A percentile compares a stretch with the other conserved stretches of the same genome.
Conservation (phyloP, 2,113 vertebrate genomes). For the Brachyistius frenatus region DNA sequence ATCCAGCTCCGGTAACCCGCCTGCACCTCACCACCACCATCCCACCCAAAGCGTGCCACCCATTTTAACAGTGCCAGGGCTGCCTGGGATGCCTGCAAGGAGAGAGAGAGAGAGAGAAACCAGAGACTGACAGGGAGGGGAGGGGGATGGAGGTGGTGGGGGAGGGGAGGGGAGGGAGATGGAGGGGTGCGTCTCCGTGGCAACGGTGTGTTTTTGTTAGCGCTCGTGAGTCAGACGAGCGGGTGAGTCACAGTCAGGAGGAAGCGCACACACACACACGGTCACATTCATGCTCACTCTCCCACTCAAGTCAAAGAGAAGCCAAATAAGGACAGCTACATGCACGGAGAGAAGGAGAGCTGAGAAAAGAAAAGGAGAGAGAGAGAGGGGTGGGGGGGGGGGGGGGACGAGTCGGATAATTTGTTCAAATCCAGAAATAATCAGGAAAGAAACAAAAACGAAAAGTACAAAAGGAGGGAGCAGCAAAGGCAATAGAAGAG, state of each 20-base stretch:
- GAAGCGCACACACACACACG: conserved; percentile 78
- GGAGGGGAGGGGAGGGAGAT: conserved; percentile 17
- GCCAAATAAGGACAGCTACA: conserved; percentile 87
- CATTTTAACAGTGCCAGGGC: conserved; percentile 58
- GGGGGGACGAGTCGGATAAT: conserved; percentile 16
- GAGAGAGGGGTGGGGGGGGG: neutral
- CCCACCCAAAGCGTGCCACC: conserved; percentile 59
- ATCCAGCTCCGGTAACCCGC: conserved; percentile 3
- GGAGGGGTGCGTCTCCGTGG: conserved; percentile 71
- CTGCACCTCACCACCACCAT: conserved; percentile 18
- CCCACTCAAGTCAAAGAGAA: conserved; percentile 72
- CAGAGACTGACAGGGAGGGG: conserved; percentile 47
- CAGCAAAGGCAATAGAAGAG: neutral
- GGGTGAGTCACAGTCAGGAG: conserved; percentile 87
- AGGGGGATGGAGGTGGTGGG: conserved; percentile 3
- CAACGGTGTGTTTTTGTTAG: conserved; percentile 86
- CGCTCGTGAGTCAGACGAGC: conserved; percentile 84
- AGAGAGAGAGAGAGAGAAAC: conserved; percentile 39
- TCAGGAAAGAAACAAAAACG: conserved; percentile 12
- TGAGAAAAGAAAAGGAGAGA: conserved; percentile 23
- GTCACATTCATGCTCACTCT: conserved; percentile 76
- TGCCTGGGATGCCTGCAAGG: conserved; percentile 67
- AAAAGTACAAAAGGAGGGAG: neutral
- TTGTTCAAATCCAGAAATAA: conserved; percentile 27
- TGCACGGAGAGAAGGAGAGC: conserved; percentile 41